Evolutionary conservation across 2,888 invertebrate species (phyloP).

Genomic region (Nemotelus nigrinus): DNA sequence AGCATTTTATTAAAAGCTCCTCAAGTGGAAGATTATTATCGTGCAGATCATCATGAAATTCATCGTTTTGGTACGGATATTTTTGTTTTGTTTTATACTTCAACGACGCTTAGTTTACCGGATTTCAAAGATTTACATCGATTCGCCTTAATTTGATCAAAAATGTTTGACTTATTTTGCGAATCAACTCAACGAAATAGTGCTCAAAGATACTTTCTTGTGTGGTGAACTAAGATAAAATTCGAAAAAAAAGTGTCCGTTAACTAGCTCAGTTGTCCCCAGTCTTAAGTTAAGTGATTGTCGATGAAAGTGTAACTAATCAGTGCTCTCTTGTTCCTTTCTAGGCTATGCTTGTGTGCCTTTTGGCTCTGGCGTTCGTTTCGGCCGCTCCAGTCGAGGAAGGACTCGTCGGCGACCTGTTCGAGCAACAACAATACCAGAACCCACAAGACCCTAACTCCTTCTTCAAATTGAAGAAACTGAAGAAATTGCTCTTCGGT

Average conservation of each 20-base stretch:
- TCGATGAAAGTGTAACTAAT: conserved; percentile 31
- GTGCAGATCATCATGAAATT: conserved; percentile 44
- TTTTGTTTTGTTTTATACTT: background rate
- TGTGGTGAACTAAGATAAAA: no score
- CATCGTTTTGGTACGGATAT: conserved; percentile 46
- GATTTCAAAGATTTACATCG: no score
- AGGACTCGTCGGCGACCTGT: conserved; percentile 56
- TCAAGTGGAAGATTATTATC: conserved; percentile 31
- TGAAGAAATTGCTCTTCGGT: conserved; percentile 62
- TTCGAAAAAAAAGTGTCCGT: no score
- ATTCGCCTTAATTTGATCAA: no score
- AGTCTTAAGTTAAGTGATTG: conserved; percentile 1
- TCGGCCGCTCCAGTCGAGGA: conserved; percentile 61
- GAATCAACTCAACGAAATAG: no score
- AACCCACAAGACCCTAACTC: conserved; percentile 60
- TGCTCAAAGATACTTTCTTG: no score
- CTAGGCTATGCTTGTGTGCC: conserved; percentile 59
- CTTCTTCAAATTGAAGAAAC: conserved; percentile 61
- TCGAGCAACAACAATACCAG: conserved; percentile 54
- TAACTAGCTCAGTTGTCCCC: no score
- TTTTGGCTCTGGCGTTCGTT: conserved; percentile 58
- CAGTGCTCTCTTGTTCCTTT: conserved; percentile 44
- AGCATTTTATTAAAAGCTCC: conserved; percentile 34
- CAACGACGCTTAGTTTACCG: no score
- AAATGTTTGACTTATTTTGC: no score